phyloP scores from a whole-genome alignment of 2,888 invertebrate genomes.

The Scelioninae gen. 2 region DNA sequence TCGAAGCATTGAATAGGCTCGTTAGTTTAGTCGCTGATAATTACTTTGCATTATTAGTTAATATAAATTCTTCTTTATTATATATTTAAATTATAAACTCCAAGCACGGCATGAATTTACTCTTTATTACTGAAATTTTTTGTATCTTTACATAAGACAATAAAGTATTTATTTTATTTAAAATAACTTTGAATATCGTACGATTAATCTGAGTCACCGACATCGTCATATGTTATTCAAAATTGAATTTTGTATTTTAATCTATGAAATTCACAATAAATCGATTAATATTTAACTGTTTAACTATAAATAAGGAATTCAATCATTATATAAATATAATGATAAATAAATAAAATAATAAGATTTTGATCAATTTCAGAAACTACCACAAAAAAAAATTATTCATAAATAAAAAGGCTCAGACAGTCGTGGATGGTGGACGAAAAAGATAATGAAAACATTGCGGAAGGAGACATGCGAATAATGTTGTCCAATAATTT shows the following conservation, averaged over 20 bases:
- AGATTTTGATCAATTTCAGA: slow-evolving; percentile 65
- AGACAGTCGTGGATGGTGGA: slow-evolving; percentile 59
- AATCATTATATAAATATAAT: neutral
- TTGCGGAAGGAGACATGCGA: slow-evolving; percentile 54
- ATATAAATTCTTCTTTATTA: slow-evolving; percentile 25
- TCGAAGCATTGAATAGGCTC: slow-evolving; percentile 38
- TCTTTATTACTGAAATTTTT: neutral
- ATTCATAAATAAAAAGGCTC: slow-evolving; percentile 69
- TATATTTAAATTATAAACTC: slow-evolving; percentile 2
- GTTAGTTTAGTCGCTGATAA: slow-evolving; percentile 51
- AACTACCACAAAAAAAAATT: slow-evolving; percentile 73
- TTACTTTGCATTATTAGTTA: slow-evolving; percentile 32
- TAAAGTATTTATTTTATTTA: neutral
- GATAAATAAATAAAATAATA: neutral
- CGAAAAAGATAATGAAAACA: slow-evolving; percentile 29
- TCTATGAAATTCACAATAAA: no score
- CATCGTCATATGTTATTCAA: slow-evolving; percentile 19
- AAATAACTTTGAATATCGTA: neutral
- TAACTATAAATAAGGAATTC: neutral
- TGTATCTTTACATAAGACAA: neutral
- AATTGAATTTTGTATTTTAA: no score
- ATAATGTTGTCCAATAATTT: slow-evolving; percentile 43
- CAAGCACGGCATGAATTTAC: slow-evolving; percentile 45
- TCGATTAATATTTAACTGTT: neutral
- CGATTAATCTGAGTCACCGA: neutral